Percentiles rank a stretch among this genome's conserved stretches.
These are phyloP conservation scores for Gnathochromis pfefferi DNA, from an alignment of 2,113 vertebrate species.

Conservation along the genomic window DNA sequence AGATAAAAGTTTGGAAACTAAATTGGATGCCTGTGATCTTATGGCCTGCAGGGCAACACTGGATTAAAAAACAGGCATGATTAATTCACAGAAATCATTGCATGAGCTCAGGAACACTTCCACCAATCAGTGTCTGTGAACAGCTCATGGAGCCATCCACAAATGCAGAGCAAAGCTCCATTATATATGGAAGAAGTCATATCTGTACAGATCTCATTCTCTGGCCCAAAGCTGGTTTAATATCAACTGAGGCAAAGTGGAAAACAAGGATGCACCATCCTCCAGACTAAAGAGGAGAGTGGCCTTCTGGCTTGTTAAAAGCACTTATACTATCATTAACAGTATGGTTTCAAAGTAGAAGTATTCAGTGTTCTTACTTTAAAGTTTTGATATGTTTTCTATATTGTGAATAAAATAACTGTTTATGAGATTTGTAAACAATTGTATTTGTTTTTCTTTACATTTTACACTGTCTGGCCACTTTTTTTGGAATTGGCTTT, in stretches of 20 bases:
- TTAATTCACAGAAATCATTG: not conserved
- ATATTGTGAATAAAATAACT: not conserved
- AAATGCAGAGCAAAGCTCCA: not conserved
- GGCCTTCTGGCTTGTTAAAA: not conserved
- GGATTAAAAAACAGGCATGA: not conserved
- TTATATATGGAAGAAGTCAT: not conserved
- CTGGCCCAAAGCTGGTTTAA: not conserved
- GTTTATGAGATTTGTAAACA: not conserved
- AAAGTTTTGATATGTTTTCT: not conserved
- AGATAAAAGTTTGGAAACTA: not conserved
- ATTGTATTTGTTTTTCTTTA: not conserved
- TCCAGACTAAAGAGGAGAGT: not conserved
- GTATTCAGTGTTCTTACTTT: not conserved
- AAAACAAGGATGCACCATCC: not conserved
- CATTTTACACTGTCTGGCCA: not conserved
- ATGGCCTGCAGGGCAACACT: not conserved
- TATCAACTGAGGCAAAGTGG: not conserved
- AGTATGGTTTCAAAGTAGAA: not conserved
- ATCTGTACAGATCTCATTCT: not conserved
- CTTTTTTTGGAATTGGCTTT: not conserved
- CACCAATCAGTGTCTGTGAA: not conserved
- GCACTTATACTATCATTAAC: not conserved
- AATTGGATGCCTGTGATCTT: not conserved
- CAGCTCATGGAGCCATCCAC: not conserved
- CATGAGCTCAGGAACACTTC: not conserved